phyloP scores from a whole-genome alignment of 1,140 invertebrate species.

The Drosophila bocqueti region DNA sequence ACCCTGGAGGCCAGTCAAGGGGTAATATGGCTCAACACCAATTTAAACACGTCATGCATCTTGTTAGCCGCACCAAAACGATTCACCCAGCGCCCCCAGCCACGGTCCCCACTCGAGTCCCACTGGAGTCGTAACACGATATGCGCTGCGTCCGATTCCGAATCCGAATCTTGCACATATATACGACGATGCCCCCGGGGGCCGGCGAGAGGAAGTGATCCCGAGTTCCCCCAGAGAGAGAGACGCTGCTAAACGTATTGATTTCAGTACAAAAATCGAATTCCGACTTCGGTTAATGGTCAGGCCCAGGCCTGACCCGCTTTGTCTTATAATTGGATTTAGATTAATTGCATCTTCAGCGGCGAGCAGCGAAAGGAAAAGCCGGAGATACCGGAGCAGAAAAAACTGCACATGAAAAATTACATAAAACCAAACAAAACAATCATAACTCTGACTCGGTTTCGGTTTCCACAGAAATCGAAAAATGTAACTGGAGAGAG shows the following conservation, averaged over 20 bases:
- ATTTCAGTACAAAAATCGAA: slow-evolving; percentile 72
- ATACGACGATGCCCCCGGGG: slow-evolving; percentile 39
- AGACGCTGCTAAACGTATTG: slow-evolving; percentile 63
- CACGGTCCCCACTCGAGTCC: slow-evolving; percentile 1
- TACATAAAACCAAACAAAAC: slow-evolving; percentile 50
- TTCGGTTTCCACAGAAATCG: slow-evolving; percentile 60
- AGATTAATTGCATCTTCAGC: slow-evolving; percentile 80
- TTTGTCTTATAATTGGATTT: slow-evolving; percentile 84
- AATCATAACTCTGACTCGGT: slow-evolving; percentile 38
- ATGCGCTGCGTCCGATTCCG: slow-evolving; percentile 14
- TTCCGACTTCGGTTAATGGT: slow-evolving; percentile 54
- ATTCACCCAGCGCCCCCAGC: slow-evolving; percentile 25
- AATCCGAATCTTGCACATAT: slow-evolving; percentile 12
- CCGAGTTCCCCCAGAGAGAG: slow-evolving; percentile 4
- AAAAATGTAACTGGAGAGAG: slow-evolving; percentile 53
- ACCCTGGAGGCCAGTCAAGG: slow-evolving; percentile 37
- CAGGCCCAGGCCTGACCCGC: slow-evolving; percentile 48
- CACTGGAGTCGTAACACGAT: slow-evolving; percentile 60
- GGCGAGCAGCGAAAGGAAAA: slow-evolving; percentile 33
- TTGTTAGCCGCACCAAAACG: slow-evolving; percentile 69
- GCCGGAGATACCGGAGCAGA: not conserved
- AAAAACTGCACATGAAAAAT: slow-evolving; percentile 70
- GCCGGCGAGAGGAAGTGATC: slow-evolving; percentile 40
- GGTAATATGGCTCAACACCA: slow-evolving; percentile 85
- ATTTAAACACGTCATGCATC: slow-evolving; percentile 85